Percentiles rank a stretch among this genome's conserved stretches.
Evolutionary conservation across 2,888 invertebrate genomes (phyloP).

Genomic region (Gerosis bhagava): DNA sequence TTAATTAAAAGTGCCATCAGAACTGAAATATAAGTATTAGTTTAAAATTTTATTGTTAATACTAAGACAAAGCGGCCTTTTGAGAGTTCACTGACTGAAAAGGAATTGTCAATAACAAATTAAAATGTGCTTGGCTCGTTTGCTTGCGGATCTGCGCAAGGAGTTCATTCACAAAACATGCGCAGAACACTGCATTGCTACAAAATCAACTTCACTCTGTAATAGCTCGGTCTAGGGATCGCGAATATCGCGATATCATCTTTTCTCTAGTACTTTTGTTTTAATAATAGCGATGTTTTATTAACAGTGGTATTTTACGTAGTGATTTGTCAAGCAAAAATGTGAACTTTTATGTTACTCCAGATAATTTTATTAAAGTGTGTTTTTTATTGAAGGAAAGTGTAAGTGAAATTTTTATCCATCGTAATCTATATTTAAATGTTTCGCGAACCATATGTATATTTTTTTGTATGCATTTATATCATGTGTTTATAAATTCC

Average conservation of each 20-base stretch:
- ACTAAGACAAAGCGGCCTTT: conserved; percentile 3
- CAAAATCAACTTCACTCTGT: conserved; percentile 72
- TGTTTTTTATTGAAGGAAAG: conserved; percentile 42
- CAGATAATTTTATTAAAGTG: conserved; percentile 29
- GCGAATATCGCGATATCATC: conserved; percentile 55
- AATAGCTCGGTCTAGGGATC: conserved; percentile 48
- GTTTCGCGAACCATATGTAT: neutral
- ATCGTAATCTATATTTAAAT: too few relatives aligned
- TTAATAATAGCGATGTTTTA: conserved; percentile 22
- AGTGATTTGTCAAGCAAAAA: conserved; percentile 43
- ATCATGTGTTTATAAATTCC: too few relatives aligned
- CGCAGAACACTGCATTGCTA: conserved; percentile 78
- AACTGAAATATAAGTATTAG: too few relatives aligned
- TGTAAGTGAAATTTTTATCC: conserved; percentile 45
- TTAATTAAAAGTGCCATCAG: neutral
- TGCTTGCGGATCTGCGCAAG: conserved; percentile 65
- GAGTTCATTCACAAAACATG: conserved; percentile 61
- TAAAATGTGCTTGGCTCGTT: conserved; percentile 48
- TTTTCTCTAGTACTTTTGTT: conserved; percentile 45
- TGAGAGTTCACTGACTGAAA: conserved; percentile 62
- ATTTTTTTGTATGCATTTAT: neutral
- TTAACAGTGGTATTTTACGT: conserved; percentile 35
- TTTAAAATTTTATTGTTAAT: conserved; percentile 12
- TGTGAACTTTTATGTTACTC: conserved; percentile 43
- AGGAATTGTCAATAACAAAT: conserved; percentile 68